A percentile compares a stretch with the other conserved stretches of the same genome.
These are phyloP conservation scores for Catocala sponsa DNA, from an alignment of 2,888 invertebrate species.

Conservation along the genomic window DNA sequence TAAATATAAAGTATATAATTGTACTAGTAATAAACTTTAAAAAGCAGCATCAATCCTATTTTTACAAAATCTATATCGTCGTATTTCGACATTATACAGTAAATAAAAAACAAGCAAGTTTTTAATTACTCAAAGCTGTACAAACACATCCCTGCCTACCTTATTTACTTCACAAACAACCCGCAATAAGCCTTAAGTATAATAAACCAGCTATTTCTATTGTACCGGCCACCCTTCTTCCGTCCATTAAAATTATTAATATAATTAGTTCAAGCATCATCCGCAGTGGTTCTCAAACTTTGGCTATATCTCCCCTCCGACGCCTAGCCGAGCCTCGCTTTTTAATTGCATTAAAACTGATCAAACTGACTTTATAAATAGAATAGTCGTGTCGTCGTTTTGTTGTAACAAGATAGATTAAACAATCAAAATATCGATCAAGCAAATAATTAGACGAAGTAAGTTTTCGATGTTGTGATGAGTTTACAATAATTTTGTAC, in stretches of 20 bases:
- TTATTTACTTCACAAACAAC: constrained; percentile 3
- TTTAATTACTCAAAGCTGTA: constrained; percentile 1
- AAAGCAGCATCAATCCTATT: too few relatives aligned
- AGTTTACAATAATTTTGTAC: too few relatives aligned
- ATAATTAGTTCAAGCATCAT: constrained; percentile 21
- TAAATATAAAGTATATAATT: too few relatives aligned
- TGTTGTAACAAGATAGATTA: too few relatives aligned
- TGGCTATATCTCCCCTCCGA: not conserved
- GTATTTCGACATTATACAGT: too few relatives aligned
- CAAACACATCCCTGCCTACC: not conserved
- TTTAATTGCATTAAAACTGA: constrained; percentile 18
- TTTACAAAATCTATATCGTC: too few relatives aligned
- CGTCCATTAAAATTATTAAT: constrained; percentile 26
- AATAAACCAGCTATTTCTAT: constrained; percentile 12
- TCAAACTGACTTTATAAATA: constrained; percentile 1
- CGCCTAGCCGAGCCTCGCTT: constrained; percentile 3
- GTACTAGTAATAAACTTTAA: too few relatives aligned
- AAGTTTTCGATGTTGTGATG: too few relatives aligned
- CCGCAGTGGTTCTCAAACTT: constrained; percentile 25
- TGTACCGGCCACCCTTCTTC: constrained; percentile 14
- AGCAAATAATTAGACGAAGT: too few relatives aligned
- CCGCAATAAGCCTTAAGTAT: not conserved
- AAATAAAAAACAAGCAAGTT: not conserved
- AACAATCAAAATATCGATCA: too few relatives aligned
- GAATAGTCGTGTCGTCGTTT: too few relatives aligned